Evolutionary conservation across 2,888 invertebrate species (phyloP).

Genomic region (Ceriagrion tenellum): DNA sequence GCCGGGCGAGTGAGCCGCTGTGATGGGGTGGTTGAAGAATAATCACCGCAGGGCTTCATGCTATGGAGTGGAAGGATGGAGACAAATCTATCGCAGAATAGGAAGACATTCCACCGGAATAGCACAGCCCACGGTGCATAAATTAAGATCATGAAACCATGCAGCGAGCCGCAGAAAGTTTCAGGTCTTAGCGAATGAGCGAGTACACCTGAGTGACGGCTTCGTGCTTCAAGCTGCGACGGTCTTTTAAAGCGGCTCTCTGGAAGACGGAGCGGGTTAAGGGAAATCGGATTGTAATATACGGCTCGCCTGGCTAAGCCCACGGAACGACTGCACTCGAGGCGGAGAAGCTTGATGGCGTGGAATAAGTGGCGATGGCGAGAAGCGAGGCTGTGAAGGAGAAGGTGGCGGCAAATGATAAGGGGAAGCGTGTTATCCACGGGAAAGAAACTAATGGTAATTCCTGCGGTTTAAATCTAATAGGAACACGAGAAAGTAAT

Average conservation of each 20-base stretch:
- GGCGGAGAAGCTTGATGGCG: not conserved
- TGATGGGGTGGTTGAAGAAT: slow-evolving; percentile 10
- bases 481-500: not conserved
- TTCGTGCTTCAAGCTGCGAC: not conserved
- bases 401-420: not conserved
- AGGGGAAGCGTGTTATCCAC: not conserved
- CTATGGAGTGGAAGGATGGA: not conserved
- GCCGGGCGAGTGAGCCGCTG: not conserved
- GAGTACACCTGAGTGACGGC: not conserved
- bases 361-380: not conserved
- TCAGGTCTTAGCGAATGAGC: not conserved
- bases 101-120: not conserved
- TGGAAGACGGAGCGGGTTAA: not conserved
- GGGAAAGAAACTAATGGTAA: not conserved
- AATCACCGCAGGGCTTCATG: not conserved
- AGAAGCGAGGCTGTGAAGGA: not conserved
- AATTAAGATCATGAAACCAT: not conserved
- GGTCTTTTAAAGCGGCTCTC: not conserved
- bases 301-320: not conserved
- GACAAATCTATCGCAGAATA: slow-evolving; percentile 10
- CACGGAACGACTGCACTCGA: not conserved
- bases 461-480: not conserved
- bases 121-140: not conserved
- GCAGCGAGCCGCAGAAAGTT: not conserved
- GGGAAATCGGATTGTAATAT: slow-evolving; percentile 1